Evolutionary conservation across 1,140 invertebrate genomes (phyloP).

Genomic region (Bombus ignitus): DNA sequence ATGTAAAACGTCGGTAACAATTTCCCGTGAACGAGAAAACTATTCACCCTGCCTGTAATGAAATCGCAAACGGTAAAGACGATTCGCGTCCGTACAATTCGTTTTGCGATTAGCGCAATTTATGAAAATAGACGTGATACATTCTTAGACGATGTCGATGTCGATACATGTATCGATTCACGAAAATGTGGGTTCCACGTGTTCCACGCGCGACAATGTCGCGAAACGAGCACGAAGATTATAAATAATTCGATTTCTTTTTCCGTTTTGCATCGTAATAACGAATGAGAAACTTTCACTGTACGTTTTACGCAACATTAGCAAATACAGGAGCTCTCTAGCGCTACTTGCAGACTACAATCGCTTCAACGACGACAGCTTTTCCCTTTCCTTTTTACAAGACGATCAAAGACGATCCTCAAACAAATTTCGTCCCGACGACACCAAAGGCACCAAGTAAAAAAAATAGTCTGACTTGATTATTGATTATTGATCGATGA

Average conservation of each 20-base stretch:
- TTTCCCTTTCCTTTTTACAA: conserved; percentile 13
- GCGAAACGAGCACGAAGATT: conserved; percentile 21
- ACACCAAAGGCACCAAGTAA: conserved; percentile 65
- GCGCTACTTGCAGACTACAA: conserved; percentile 24
- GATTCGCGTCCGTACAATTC: conserved; percentile 10
- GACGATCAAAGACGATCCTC: conserved; percentile 60
- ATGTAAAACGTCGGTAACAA: background rate
- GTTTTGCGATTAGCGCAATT: background rate
- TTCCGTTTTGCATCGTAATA: background rate
- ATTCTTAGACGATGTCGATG: conserved; percentile 18
- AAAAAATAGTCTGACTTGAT: conserved; percentile 45
- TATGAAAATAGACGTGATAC: conserved; percentile 46
- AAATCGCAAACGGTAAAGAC: conserved; percentile 26
- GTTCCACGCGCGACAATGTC: background rate
- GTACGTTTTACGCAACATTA: conserved; percentile 44
- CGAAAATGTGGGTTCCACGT: background rate
- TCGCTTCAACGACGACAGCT: conserved; percentile 14
- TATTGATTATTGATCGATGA: rapidly evolving
- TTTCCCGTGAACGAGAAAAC: background rate
- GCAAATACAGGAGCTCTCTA: conserved; percentile 21
- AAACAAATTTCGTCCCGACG: conserved; percentile 56
- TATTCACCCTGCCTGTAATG: background rate
- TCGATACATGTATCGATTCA: background rate
- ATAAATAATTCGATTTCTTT: conserved; percentile 1
- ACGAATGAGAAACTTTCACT: conserved; percentile 16